These are phyloP conservation scores for Sus cebifrons DNA, from an alignment of 2,797 vertebrate genomes.

Conservation along the genomic window DNA sequence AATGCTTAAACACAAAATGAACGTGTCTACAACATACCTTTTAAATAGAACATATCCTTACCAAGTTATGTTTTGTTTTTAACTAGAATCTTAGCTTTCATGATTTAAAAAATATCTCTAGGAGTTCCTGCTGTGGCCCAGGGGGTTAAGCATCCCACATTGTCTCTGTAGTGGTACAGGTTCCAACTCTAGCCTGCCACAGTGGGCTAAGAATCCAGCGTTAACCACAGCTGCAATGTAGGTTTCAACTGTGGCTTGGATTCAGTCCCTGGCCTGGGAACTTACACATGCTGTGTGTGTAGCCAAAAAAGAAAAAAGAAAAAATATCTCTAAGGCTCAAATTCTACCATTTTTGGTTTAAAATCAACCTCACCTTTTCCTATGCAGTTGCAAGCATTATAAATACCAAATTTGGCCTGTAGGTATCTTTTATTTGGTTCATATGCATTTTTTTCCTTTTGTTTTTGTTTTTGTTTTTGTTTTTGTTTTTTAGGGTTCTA, in stretches of 20 bases:
- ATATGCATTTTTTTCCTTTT: not conserved
- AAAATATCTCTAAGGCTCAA: not conserved
- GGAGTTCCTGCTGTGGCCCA: no score
- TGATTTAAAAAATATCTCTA: not conserved
- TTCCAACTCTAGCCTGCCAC: no score
- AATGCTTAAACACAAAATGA: slow-evolving; percentile 15
- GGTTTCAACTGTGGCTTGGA: no score
- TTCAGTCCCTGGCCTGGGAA: no score
- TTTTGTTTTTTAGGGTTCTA: no score
- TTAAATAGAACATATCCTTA: not conserved
- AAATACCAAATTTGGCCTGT: not conserved
- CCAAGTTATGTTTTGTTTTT: not conserved
- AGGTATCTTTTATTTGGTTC: not conserved
- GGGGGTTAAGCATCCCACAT: no score
- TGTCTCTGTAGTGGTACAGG: no score
- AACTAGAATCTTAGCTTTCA: not conserved
- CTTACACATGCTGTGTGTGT: no score
- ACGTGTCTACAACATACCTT: not conserved
- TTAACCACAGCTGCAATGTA: no score
- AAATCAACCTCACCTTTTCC: slow-evolving; percentile 14
- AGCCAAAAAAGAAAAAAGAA: not conserved
- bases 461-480: no score
- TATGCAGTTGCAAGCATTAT: not conserved
- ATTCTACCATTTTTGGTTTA: slow-evolving; percentile 3
- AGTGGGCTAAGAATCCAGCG: no score